Percentiles rank a stretch among this genome's conserved stretches.
phyloP scores from a whole-genome alignment of 2,113 vertebrate genomes.

The Camelus dromedarius region DNA sequence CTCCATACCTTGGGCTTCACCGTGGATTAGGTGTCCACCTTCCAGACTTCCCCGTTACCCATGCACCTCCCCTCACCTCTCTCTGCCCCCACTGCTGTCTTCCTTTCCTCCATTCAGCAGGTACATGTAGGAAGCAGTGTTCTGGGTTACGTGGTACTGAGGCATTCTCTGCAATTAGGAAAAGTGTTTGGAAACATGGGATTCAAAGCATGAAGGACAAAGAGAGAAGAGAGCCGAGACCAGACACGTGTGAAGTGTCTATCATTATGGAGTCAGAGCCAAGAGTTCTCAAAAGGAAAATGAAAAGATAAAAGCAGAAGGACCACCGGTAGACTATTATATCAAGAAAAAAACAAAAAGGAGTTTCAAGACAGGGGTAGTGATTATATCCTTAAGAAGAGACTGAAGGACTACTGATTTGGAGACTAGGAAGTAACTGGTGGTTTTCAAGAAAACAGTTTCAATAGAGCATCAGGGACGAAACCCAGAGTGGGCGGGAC shows the following conservation, averaged over 20 bases:
- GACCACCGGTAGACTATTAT: not conserved
- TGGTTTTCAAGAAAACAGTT: not conserved
- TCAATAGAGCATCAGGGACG: not conserved
- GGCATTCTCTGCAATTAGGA: not conserved
- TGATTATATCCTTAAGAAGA: not conserved
- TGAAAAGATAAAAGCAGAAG: not conserved
- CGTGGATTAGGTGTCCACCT: accelerated
- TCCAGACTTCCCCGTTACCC: too few relatives aligned
- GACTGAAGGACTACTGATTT: not conserved
- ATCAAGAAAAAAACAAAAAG: not conserved
- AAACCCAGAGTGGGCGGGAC: not conserved
- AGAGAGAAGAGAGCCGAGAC: not conserved
- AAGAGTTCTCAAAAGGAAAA: not conserved
- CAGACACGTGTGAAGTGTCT: not conserved
- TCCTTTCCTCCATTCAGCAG: not conserved
- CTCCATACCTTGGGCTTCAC: not conserved
- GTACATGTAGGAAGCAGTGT: not conserved
- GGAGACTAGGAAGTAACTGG: not conserved
- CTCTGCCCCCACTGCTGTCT: not conserved
- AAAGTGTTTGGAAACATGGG: not conserved
- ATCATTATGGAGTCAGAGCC: not conserved
- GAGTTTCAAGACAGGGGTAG: not conserved
- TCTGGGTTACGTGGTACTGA: not conserved
- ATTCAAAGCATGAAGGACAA: not conserved
- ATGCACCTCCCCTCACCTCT: accelerated